These are phyloP conservation scores for Scolopax mira DNA, from an alignment of 2,113 vertebrate species.

Conservation along the genomic window DNA sequence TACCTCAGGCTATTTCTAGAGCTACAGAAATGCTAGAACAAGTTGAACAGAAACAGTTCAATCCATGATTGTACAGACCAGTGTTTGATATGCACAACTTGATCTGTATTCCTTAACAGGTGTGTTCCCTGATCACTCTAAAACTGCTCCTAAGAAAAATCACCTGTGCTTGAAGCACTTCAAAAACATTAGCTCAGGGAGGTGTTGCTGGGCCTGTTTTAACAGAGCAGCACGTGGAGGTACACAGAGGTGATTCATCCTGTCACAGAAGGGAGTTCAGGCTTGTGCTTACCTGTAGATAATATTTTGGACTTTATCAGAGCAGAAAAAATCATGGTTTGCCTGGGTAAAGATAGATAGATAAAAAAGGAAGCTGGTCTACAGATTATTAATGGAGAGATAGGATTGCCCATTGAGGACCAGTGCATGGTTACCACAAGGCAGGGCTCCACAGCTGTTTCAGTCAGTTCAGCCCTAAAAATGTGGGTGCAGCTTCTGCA, in stretches of 20 bases:
- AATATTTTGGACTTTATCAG: neutral
- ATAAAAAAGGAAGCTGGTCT: neutral
- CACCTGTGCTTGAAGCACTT: neutral
- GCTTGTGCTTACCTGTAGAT: neutral
- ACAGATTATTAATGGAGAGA: neutral
- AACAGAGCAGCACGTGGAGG: neutral
- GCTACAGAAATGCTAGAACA: neutral
- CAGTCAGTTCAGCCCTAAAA: neutral
- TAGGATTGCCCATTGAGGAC: fast-evolving
- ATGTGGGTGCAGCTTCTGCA: neutral
- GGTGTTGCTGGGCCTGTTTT: neutral
- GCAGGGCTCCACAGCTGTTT: neutral
- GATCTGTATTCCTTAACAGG: neutral
- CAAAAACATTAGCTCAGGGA: neutral
- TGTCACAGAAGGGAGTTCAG: neutral
- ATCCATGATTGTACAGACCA: neutral
- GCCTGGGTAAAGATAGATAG: neutral
- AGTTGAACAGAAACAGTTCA: neutral
- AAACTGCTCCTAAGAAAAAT: neutral
- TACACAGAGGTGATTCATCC: neutral
- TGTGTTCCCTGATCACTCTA: neutral
- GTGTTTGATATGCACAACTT: neutral
- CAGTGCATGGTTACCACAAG: neutral
- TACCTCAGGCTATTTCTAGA: neutral
- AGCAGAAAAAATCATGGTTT: neutral